Base-by-base conservation (phyloP, 2,797 vertebrate genomes). In the Hemibagrus guttatus region DNA sequence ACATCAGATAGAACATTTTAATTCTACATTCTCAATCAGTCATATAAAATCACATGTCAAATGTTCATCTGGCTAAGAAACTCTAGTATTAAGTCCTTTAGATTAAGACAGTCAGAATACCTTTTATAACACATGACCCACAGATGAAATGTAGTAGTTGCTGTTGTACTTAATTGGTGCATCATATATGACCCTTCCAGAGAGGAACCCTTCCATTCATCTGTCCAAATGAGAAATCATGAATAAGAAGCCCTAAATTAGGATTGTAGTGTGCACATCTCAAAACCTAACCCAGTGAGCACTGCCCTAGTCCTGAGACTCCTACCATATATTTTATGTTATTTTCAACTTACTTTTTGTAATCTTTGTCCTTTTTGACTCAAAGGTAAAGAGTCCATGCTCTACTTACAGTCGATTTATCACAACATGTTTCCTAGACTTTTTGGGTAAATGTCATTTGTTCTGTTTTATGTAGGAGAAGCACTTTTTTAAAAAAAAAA, bases 281-380 rank as follows among this genome's bases (percentile, higher is more conserved):
- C 61, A 61, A 39, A 80, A 61, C 21, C 11, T 26, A 61, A 39
- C 56, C 21, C 31, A 81, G 8, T 46, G 56, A 61, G 35, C 21
- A 61, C 21, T 42, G 31, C 2, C 35, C 42, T n/a, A n/a, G 12
- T 14, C 78, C n/a, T 78, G 28, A 35, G 54, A 58, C 17, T 58
- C 52, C 6, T 4, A 58, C 58, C 52, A 14, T 13, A 79, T 79
- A 13, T 13, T 28, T 52, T 6, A 26, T 21, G 19, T 21, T 71
- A 71, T 76, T 59, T 79, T 79, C 49, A 76, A 8, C 16, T 21
- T 56, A 76, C 16, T 31, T 78, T 69, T 69, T 69, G 13, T 69
- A 75, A 52, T 75, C 7, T 74, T 16, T 71, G 35, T 71, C 68
- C 4, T 23, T 71, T 42, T 23, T 23, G 39, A 69, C 9, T 39